Evolutionary conservation across 2,113 vertebrate species (phyloP).

Genomic region (Micromys minutus): DNA sequence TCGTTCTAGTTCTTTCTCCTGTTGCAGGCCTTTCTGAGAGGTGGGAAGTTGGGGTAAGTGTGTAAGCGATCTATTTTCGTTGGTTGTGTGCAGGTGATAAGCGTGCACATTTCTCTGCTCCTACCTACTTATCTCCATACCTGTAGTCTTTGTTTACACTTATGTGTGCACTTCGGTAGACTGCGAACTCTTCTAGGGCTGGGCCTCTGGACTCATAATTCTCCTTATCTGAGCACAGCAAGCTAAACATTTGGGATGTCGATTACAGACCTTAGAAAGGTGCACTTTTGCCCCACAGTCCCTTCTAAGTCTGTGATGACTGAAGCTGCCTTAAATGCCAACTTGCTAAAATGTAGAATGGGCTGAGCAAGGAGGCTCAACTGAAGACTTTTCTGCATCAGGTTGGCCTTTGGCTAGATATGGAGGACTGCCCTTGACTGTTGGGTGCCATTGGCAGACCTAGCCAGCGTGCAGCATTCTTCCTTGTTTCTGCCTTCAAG

Average conservation of each 20-base stretch:
- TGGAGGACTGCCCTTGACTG: neutral
- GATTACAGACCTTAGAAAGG: neutral
- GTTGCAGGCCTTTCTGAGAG: accelerated
- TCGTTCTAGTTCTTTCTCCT: neutral
- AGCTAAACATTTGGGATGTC: neutral
- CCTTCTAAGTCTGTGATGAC: neutral
- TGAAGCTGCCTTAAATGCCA: neutral
- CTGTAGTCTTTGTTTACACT: neutral
- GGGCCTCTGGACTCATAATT: neutral
- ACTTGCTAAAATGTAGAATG: neutral
- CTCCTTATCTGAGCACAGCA: neutral
- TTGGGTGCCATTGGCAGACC: neutral
- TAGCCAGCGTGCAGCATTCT: neutral
- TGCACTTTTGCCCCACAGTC: neutral
- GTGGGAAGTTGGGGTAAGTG: neutral
- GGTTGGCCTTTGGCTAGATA: neutral
- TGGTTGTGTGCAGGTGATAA: neutral
- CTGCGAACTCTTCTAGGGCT: neutral
- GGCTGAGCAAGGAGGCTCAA: neutral
- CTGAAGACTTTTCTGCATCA: neutral
- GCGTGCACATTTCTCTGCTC: neutral
- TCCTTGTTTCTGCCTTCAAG: neutral
- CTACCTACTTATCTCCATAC: neutral
- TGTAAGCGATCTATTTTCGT: neutral
- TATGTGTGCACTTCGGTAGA: accelerated